These are phyloP conservation scores for Petrocephalus zakoni DNA, from an alignment of 2,113 vertebrate genomes.

Conservation along the genomic window DNA sequence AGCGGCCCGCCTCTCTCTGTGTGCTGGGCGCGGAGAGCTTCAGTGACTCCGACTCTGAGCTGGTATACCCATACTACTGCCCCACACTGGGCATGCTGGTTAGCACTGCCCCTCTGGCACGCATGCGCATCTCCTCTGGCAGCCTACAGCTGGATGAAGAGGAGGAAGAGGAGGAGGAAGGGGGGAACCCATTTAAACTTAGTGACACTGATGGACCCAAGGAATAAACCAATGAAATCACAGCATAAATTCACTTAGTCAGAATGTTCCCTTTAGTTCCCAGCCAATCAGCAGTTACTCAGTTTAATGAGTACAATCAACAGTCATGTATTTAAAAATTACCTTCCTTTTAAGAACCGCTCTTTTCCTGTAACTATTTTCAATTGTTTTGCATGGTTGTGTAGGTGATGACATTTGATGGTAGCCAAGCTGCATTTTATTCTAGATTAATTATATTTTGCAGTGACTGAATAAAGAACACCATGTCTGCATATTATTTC, in stretches of 20 bases:
- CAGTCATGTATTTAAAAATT: background rate
- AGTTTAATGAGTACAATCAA: background rate
- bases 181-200: slow-evolving; percentile 37
- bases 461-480: too few species aligned
- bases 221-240: slow-evolving; percentile 19
- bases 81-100: slow-evolving; percentile 59
- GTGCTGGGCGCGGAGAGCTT: slow-evolving; percentile 65
- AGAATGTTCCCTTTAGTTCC: background rate
- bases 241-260: background rate
- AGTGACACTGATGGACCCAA: slow-evolving; percentile 38
- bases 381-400: too few species aligned
- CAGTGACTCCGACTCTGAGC: slow-evolving; percentile 81
- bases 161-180: slow-evolving; percentile 63
- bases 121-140: slow-evolving; percentile 80
- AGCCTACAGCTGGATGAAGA: slow-evolving; percentile 86
- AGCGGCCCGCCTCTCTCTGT: slow-evolving; percentile 46
- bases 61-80: slow-evolving; percentile 69
- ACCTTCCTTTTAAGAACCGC: background rate
- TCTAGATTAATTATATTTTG: too few species aligned
- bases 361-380: background rate
- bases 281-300: background rate
- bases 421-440: too few species aligned
- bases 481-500: too few species aligned
- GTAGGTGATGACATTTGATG: too few species aligned
- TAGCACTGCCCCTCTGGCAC: slow-evolving; percentile 58